Evolutionary conservation across 2,113 vertebrate species (phyloP), one percentile per base, ranked within the genome.

Genomic region (Amia ocellicauda): DNA sequence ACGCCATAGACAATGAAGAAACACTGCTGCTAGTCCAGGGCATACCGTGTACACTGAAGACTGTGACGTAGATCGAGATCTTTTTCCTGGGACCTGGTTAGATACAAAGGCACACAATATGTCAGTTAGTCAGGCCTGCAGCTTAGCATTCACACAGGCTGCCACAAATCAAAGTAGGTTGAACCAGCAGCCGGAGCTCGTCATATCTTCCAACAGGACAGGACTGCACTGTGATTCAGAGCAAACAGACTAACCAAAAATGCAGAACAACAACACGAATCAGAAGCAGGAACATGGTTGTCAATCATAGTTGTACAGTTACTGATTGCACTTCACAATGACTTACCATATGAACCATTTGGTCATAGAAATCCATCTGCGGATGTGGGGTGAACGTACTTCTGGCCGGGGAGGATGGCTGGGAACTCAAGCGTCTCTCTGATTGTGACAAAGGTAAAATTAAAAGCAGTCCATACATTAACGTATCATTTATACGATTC

Each of bases 311-410:
- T n/a, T n/a, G n/a, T n/a, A n/a, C n/a, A n/a, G n/a, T n/a, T n/a
- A n/a, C n/a, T n/a, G n/a, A n/a, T n/a, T n/a, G n/a, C n/a, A n/a
- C n/a, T 22, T n/a, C 24, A 31, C 20, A 4, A 1, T 55, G 13
- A 70, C 81, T 78, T 80, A 98, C 97, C 93, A 86, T 88, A n/a
- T 70, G 63, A 2, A 89, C 88, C 81, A 92, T 87, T 3, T 80
- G 86, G 75, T 92, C 90, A 23, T 93, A 93, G 63, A 92, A 90
- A 72, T 95, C 93, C 67, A 86, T 91, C 49, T 93, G 89, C 19
- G 80, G 72, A 1, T 69, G 47, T 2, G 86, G 87, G 0, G 85
- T 75, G 60, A 85, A 64, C 5, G 79, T 62, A 62, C 69, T 79
- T 57, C 88, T 72, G 43, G 64, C 51, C 4, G 85, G 82, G 2